phyloP scores from a whole-genome alignment of 2,113 vertebrate species.

The Ornithorhynchus anatinus region DNA sequence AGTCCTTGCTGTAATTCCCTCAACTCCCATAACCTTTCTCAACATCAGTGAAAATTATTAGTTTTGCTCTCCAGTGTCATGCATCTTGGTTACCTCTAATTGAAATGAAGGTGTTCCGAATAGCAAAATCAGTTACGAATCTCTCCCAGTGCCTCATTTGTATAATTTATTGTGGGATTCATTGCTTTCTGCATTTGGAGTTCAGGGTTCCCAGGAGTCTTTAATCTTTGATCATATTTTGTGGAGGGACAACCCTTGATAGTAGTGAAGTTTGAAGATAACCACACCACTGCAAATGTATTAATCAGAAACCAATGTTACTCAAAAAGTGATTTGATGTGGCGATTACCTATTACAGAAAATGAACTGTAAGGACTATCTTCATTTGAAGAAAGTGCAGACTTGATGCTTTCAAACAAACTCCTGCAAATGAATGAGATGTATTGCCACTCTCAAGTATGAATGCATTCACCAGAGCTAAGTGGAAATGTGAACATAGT shows the following conservation, averaged over 20 bases:
- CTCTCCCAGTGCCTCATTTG: constrained; percentile 68
- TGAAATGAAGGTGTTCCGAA: constrained; percentile 67
- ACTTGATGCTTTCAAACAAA: constrained; percentile 55
- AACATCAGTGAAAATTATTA: constrained; percentile 66
- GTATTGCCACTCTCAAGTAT: constrained; percentile 36
- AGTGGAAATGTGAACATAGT: background rate
- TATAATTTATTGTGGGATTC: constrained; percentile 72
- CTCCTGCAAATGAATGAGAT: constrained; percentile 49
- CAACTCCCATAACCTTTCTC: constrained; percentile 57
- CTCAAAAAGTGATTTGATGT: constrained; percentile 66
- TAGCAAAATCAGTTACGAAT: constrained; percentile 70
- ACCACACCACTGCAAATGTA: constrained; percentile 68
- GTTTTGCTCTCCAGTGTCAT: constrained; percentile 60
- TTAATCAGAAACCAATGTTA: constrained; percentile 76
- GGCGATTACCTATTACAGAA: constrained; percentile 72
- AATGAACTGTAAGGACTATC: constrained; percentile 70
- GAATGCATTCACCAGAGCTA: constrained; percentile 43
- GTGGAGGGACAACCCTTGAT: constrained; percentile 69
- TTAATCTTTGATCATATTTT: constrained; percentile 70
- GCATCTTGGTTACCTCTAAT: constrained; percentile 70
- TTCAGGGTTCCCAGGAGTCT: constrained; percentile 64
- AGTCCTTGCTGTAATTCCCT: constrained; percentile 40
- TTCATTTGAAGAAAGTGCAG: constrained; percentile 68
- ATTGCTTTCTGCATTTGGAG: constrained; percentile 67
- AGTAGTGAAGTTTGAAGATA: constrained; percentile 68